Base-by-base conservation (phyloP, 2,888 invertebrate genomes). In the Agrotis exclamationis region DNA sequence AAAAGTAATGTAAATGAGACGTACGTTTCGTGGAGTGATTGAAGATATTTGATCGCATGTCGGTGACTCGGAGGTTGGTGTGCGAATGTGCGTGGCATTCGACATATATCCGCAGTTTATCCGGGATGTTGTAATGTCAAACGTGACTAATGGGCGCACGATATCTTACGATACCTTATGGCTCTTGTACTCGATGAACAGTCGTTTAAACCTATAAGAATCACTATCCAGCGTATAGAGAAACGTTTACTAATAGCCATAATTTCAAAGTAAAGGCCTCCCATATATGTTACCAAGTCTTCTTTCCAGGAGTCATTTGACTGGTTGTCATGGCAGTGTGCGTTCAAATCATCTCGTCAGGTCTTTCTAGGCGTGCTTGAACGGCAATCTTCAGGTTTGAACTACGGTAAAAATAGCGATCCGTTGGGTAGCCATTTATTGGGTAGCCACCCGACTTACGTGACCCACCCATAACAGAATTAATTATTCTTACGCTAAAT, bases 1-100 rank as follows among this genome's bases (percentile, higher is more conserved):
- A 73, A 74, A 74, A 47, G 66, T 74, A 66, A 74, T 66, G 74
- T 66, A 73, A 73, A 72, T 72, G 72, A 74, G 66, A 58, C 57
- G 66, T 39, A 74, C 57, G 57, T 58, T 58, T 20, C 56, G 14
- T 14, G 18, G 20, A n/a, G 66, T 58, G 72, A 73, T 74, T 57
- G 66, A 51, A 47, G 50, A 58, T 73, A 74, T 73, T 74, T 74
- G 72, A 73, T 72, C 74, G 18, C 39, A 45, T 14, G 57, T 65
- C 74, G 47, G n/a, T 47, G 28, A 33, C 45, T 24, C 57, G 39
- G 33, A 51, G 28, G 57, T 39, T 20, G 48, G 33, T 74, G 24
- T 20, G 70, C 39, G 39, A 70, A 70, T 76, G 62, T 70, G 28
- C 53, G 58, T 76, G 63, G 53, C 63, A 76, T 75, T 70, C 76